Evolutionary conservation across 2,888 invertebrate species (phyloP), one percentile per base, ranked within the genome.

Genomic region (Lysandra coridon): DNA sequence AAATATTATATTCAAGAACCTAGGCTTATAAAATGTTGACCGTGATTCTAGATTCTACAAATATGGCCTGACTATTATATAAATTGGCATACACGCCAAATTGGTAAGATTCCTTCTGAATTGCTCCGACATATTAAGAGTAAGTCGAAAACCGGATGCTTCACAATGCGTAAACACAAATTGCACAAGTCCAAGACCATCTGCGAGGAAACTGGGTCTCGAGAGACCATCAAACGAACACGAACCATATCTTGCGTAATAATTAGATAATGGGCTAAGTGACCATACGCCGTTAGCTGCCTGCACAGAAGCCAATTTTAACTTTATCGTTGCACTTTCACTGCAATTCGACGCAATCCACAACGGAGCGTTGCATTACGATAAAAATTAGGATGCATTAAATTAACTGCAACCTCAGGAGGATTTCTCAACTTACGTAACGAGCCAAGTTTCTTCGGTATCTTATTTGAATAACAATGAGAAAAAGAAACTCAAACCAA

Each of bases 191-290:
- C 84, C 83, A 83, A 83, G 83, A 84, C 81, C 82, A 84, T 85
- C 85, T 60, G 85, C 89, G 88, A 90, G 90, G 90, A 83, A 88
- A 86, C 86, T 87, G 82, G 85, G 86, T 81, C 86, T 86, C 84
- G 80, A 85, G 84, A 87, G 87, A 84, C 87, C 85, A 87, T 87
- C 86, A 83, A 87, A 84, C 83, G 80, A 87, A 88, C 86, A 85
- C 84, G 87, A 90, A 91, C 88, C 85, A 85, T 85, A 85, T 86
- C 83, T 91, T 91, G 83, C 85, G 87, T 86, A 90, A 91, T 87
- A 89, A 90, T 89, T 89, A 89, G 87, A 89, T 91, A 90, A 90
- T 88, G 85, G 84, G 80, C 79, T 85, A 79, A 73, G 73, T 81
- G 83, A 85, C 82, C 83, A 82, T 83, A 81, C 84, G 80, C 82